Evolutionary conservation across 2,113 vertebrate genomes (phyloP), one percentile per base, ranked within the genome.

Genomic region (Rhineura floridana): DNA sequence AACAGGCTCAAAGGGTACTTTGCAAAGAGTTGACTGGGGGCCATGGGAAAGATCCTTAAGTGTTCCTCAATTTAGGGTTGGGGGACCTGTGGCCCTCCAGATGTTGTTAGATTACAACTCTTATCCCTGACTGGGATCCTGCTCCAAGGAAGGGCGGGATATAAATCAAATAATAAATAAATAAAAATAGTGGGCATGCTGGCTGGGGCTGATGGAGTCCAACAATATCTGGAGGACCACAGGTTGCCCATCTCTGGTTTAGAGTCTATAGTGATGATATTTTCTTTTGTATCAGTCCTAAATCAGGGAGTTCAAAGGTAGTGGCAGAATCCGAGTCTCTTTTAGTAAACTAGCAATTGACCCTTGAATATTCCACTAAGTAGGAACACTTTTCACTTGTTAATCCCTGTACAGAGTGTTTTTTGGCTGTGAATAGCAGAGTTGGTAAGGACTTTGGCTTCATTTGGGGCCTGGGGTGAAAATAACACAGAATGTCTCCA

Each of bases 381-480:
- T 5, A 50, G 19, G 28, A 13, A 50, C 30, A 42, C 10, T 81
- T 73, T 72, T 62, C 63, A 46, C 33, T 75, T 76, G 93, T 91
- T 92, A 91, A 80, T 67, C 55, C 80, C 79, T 81, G 3, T 79
- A 48, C 70, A 78, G 83, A 95, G 59, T 0, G 0, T 87, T 55
- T 90, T 90, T 92, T 89, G 83, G 84, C 93, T 88, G 75, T 88
- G 76, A 80, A 80, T 73, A 69, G 93, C 90, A 87, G 88, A 90
- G 87, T 83, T 94, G 82, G 88, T 92, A 75, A 72, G 82, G 77
- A 90, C 86, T 93, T 42, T 1, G 1, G 89, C 91, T 95, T 59
- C 5, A 85, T 91, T 96, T 95, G 92, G 92, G 8, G 80, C 88
- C 86, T 89, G 88, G 70, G 79, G 87, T 91, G 93, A 88, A 85